phyloP scores from a whole-genome alignment of 1,140 invertebrate genomes.

The Chionoecetes opilio region DNA sequence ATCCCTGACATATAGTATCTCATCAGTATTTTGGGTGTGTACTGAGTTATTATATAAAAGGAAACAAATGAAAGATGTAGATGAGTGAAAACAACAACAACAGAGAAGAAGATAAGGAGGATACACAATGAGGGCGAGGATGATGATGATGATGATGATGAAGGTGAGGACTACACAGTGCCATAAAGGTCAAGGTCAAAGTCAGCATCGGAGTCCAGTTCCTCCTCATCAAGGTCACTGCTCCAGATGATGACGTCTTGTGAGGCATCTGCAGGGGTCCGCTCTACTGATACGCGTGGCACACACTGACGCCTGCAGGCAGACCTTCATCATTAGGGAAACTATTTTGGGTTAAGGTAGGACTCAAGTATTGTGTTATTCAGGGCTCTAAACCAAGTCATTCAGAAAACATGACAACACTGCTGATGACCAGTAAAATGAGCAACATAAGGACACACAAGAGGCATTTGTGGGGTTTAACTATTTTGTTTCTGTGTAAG shows the following conservation, averaged over 20 bases:
- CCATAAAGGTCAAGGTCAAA: slow-evolving; percentile 71
- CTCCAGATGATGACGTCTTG: slow-evolving; percentile 72
- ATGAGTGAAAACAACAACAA: neutral
- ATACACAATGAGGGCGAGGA: neutral
- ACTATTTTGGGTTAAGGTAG: neutral
- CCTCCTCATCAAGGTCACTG: slow-evolving; percentile 62
- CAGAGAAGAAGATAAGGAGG: neutral
- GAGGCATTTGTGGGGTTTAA: no score
- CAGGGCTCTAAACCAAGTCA: neutral
- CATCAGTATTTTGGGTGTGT: neutral
- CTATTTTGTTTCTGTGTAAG: no score
- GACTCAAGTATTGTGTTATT: neutral
- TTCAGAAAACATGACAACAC: neutral
- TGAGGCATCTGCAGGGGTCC: slow-evolving; percentile 64
- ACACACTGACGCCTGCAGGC: slow-evolving; percentile 31
- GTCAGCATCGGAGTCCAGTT: slow-evolving; percentile 72
- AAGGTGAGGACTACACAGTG: slow-evolving; percentile 37
- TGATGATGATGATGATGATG: neutral
- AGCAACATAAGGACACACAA: no score
- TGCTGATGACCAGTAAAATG: neutral
- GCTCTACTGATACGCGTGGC: slow-evolving; percentile 34
- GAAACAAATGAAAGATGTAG: neutral
- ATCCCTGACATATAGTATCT: neutral
- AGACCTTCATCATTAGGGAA: slow-evolving; percentile 15
- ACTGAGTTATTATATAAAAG: neutral